Base-by-base conservation (phyloP, 1,140 invertebrate genomes). In the Plectrocnemia conspersa region DNA sequence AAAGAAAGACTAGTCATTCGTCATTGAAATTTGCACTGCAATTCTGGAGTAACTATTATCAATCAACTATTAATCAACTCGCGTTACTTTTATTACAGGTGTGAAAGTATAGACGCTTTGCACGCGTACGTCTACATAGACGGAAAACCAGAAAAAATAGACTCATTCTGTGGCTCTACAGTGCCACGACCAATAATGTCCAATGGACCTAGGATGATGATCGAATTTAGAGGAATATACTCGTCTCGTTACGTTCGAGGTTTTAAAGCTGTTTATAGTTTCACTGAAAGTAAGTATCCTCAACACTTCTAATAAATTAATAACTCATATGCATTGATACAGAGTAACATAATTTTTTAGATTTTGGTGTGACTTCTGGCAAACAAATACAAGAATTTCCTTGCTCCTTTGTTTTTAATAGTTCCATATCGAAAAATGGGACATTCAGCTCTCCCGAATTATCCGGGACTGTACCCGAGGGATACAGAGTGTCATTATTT, bases 401-500 rank as follows among this genome's bases (percentile, higher is more conserved):
- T n/a, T 91, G 88, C 72, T 85, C 84, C 46, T 91, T 92, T 65
- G 80, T 82, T 32, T 90, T 83, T 72, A 87, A 88, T 70, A 92
- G 91, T 70, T 86, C 81, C 52, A 82, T 84, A 61, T 79, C 81
- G 5, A 77, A 76, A 56, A 88, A 83, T 64, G 93, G 93, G 10
- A 85, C 86, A 15, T 91, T 97, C 66, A 83, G 85, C 38, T 93
- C 89, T 4, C 92, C n/a, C 93, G 1, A 97, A 97, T 73, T 94
- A 88, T 66, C 93, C 93, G 0, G 94, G 94, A 5, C 82, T 83
- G 22, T 97, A 97, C 74, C 91, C 93, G 0, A 77, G 91, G 55
- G 86, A 94, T 67, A 91, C 92, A 0, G 90, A 93, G 67, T 97
- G 93, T 67, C 88, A 96, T 74, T 97, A 95, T 69, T 91, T 92